Evolutionary conservation across 2,113 vertebrate genomes (phyloP).

Genomic region (Zosterops pallidus): DNA sequence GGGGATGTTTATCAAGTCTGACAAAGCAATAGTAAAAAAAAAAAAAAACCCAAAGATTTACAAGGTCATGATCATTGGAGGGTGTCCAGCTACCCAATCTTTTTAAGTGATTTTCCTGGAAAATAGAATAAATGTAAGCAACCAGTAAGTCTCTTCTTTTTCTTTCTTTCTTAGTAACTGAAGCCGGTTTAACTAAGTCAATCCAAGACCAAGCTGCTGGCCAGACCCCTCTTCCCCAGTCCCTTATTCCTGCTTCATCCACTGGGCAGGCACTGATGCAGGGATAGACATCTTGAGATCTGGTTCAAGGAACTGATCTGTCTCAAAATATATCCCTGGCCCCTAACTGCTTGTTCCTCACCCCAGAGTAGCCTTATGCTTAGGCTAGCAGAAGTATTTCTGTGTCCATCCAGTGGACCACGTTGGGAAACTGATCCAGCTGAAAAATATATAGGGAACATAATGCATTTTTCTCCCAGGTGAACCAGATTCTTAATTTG

Average conservation of each 20-base stretch:
- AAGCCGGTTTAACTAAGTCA: not conserved
- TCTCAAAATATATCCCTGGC: not conserved
- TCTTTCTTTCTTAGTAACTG: not conserved
- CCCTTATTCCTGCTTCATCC: not conserved
- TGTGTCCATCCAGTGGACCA: not conserved
- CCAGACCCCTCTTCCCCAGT: not conserved
- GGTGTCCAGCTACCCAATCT: not conserved
- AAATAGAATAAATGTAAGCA: not conserved
- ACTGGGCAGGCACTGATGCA: not conserved
- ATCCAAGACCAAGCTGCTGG: not conserved
- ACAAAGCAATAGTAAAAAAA: not conserved
- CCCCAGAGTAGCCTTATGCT: not conserved
- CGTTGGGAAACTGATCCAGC: not conserved
- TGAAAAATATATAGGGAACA: not conserved
- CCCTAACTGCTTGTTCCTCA: not conserved
- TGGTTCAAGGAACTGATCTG: not conserved
- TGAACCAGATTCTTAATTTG: not conserved
- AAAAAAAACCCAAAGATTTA: accelerated
- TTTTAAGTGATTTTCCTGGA: not conserved
- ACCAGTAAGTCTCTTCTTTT: not conserved
- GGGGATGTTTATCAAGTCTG: not conserved
- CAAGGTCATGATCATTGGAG: not conserved
- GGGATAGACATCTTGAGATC: not conserved
- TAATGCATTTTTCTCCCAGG: accelerated
- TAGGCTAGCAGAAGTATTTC: not conserved